These are phyloP conservation scores for Rapana venosa DNA, from an alignment of 2,888 invertebrate genomes.

Conservation along the genomic window DNA sequence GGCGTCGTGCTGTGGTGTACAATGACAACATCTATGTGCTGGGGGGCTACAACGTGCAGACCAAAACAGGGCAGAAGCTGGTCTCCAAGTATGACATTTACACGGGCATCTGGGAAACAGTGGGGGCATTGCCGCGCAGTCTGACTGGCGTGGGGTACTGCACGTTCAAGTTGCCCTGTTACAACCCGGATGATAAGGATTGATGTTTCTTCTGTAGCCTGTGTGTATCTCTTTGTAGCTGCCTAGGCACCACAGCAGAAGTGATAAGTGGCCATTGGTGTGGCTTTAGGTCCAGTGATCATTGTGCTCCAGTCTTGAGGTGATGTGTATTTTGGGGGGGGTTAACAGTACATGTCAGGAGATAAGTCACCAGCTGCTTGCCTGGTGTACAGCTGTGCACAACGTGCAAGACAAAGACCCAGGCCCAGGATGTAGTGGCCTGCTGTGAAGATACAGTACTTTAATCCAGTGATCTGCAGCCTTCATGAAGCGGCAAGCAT, in stretches of 20 bases:
- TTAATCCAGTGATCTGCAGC: too few species aligned
- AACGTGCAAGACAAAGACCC: too few species aligned
- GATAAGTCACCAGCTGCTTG: too few species aligned
- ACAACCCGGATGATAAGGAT: constrained; percentile 68
- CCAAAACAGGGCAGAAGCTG: constrained; percentile 78
- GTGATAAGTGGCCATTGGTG: neutral
- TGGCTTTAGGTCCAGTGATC: neutral
- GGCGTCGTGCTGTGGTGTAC: constrained; percentile 77
- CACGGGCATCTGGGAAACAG: constrained; percentile 77
- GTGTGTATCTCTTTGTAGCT: neutral
- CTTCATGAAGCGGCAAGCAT: too few species aligned
- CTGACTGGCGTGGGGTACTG: constrained; percentile 78
- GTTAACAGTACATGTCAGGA: too few species aligned
- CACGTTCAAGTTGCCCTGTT: constrained; percentile 76
- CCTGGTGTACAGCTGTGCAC: too few species aligned
- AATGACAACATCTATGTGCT: constrained; percentile 77
- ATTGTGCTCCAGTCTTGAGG: neutral
- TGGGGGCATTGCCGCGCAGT: constrained; percentile 76
- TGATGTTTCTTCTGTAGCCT: constrained; percentile 39
- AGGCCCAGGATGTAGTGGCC: too few species aligned
- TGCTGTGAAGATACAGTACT: too few species aligned
- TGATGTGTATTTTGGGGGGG: neutral
- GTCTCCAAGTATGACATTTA: constrained; percentile 77
- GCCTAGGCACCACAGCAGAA: neutral
- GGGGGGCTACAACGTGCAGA: constrained; percentile 78